Evolutionary conservation across 2,113 vertebrate genomes (phyloP), one percentile per base, ranked within the genome.

Genomic region (Galemys pyrenaicus): DNA sequence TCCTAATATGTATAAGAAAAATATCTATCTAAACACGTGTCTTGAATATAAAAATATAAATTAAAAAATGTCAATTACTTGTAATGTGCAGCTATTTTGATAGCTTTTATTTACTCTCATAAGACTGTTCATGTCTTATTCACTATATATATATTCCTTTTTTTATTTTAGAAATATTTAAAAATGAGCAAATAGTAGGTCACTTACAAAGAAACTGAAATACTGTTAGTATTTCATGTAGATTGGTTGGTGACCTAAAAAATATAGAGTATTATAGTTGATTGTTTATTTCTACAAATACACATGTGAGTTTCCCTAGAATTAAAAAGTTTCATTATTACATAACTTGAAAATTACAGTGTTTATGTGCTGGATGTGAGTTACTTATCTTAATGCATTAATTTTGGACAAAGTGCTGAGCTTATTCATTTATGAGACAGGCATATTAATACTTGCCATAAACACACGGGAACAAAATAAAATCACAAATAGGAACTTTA

Each of bases 81-180:
- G 0, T 73, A 56, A 60, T 37, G 22, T 68, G 7, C 30, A 86
- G 32, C 12, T 70, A 37, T 73, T 81, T 77, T 26, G 64, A 49
- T 39, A 83, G 51, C 39, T 74, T 79, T 77, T 78, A 85, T 70
- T 96, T 8, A 46, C 11, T 60, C 17, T 77, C 28, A 41, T 41
- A 91, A 89, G 28, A 93, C 65, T 60, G 32, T 1, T 17, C 22
- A 71, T 78, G 16, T 1, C 1, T 86, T 95, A 54, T 15, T 64
- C 16, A 65, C 67, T 37, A 84, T 20, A 41, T 73, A 37, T 88
- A n/a, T 73, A 35, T 41, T 20, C 5, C 22, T 4, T 30, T 37
- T 92, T 90, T 67, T 46, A n/a, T 80, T 78, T 81, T 60, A 87
- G 39, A 82, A 93, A 87, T 51, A 39, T 70, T 15, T 49, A 64